Evolutionary conservation across 2,888 invertebrate genomes (phyloP), one percentile per base, ranked within the genome.

Genomic region (Zele albiditarsus): DNA sequence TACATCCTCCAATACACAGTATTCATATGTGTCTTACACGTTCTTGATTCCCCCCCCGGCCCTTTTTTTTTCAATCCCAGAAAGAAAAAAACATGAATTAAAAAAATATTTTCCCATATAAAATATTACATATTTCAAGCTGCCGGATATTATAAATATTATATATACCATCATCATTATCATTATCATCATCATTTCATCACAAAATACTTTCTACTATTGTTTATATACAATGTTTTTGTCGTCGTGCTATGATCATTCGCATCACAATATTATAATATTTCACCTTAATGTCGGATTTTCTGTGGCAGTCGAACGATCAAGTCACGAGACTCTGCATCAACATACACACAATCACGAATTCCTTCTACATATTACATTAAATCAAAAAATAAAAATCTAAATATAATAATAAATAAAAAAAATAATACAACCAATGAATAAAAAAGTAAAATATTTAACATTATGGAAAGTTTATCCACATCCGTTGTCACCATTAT

Each of bases 401-500:
- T 4, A 53, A n/a, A 1, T 4, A 8, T 20, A 53, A 53, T 53
- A 58, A 60, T 27, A 60, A 60, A 12, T 2, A 3, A 63, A 38
- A 63, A 16, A 33, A n/a, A 20, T 31, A 38, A n/a, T 20, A n/a
- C n/a, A n/a, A n/a, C n/a, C n/a, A n/a, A n/a, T n/a, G n/a, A 27
- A 31, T 31, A 28, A 16, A 31, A 16, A 28, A 20, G 23, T 38
- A 20, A 63, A 31, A 63, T 63, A 63, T 38, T n/a, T 10, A 63
- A 60, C 28, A 28, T 60, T 27, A 28, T 63, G 63, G 63, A 63
- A 63, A 63, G 63, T 63, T 38, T 63, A 63, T 63, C 8, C 16
- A 63, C 31, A 20, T 38, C 63, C 63, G 12, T 63, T 38, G 63
- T 63, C 63, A 31, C 53, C 33, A 63, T 63, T 63, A 63, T 63